A percentile compares a stretch with the other conserved stretches of the same genome.
Conservation (phyloP, 2,888 invertebrate species). For the Synanthedon vespiformis region DNA sequence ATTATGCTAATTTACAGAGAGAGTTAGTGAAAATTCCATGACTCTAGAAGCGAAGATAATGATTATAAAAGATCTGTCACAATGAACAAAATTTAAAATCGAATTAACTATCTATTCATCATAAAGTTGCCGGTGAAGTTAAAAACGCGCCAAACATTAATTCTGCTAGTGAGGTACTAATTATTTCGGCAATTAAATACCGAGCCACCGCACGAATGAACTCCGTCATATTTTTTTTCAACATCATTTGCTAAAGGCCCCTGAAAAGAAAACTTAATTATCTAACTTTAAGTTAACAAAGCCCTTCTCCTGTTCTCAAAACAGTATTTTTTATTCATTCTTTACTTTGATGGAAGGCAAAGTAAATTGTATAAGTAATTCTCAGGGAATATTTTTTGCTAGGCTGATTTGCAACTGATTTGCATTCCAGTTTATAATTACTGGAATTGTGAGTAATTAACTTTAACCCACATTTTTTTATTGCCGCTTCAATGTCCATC, state of each 20-base stretch:
- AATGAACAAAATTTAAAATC: not conserved
- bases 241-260: constrained; percentile 26
- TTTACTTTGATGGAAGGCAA: constrained; percentile 18
- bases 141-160: constrained; percentile 1
- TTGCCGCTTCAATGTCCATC: too few relatives aligned
- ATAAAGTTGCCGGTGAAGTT: constrained; percentile 21
- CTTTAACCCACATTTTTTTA: not conserved
- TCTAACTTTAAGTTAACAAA: constrained; percentile 52
- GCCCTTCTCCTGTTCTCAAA: constrained; percentile 33
- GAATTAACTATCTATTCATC: constrained; percentile 18
- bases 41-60: too few relatives aligned
- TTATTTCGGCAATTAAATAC: constrained; percentile 54
- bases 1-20: too few relatives aligned
- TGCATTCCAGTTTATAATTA: constrained; percentile 45
- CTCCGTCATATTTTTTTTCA: constrained; percentile 29
- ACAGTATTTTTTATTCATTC: constrained; percentile 16
- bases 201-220: constrained; percentile 23
- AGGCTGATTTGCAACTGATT: constrained; percentile 38
- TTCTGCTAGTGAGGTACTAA: constrained; percentile 52
- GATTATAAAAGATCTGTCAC: too few relatives aligned
- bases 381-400: constrained; percentile 25
- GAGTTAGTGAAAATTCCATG: too few relatives aligned
- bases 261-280: constrained; percentile 48
- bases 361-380: constrained; percentile 22
- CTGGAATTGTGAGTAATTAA: not conserved